phyloP scores from a whole-genome alignment of 2,797 vertebrate genomes.

The Setipinna tenuifilis region DNA sequence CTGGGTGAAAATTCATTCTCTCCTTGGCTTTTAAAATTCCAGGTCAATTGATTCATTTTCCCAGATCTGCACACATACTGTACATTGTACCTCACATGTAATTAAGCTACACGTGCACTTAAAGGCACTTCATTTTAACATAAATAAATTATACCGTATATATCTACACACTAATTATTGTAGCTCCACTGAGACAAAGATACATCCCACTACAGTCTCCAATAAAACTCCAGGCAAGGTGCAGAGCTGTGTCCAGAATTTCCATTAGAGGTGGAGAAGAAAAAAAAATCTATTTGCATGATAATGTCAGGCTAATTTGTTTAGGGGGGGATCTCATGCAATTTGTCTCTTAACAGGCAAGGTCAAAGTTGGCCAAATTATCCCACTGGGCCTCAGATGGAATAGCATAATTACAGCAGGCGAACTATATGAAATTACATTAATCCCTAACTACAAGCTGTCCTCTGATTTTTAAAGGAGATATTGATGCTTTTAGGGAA shows the following conservation, averaged over 20 bases:
- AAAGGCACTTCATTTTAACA: too few species aligned
- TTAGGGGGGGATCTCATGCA: constrained; percentile 51
- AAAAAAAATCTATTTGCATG: constrained; percentile 50
- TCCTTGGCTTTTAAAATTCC: too few species aligned
- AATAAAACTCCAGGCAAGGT: constrained; percentile 44
- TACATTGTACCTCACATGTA: too few species aligned
- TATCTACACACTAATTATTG: constrained; percentile 40
- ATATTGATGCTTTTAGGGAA: neutral
- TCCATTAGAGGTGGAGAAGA: constrained; percentile 31
- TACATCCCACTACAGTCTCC: constrained; percentile 29
- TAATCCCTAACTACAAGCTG: constrained; percentile 15
- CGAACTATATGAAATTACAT: constrained; percentile 1
- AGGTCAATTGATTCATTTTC: too few species aligned
- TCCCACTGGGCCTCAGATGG: constrained; percentile 42
- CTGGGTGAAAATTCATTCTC: too few species aligned
- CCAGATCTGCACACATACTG: too few species aligned
- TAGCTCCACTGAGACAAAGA: constrained; percentile 23
- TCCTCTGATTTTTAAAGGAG: constrained; percentile 14
- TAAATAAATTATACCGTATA: too few species aligned
- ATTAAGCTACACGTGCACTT: too few species aligned
- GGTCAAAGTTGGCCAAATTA: constrained; percentile 53
- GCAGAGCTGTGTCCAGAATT: constrained; percentile 46
- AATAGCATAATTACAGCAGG: constrained; percentile 41
- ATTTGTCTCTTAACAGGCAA: constrained; percentile 53
- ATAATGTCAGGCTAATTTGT: constrained; percentile 56